Base-by-base conservation (phyloP, 2,888 invertebrate species). In the Lymantria monacha region DNA sequence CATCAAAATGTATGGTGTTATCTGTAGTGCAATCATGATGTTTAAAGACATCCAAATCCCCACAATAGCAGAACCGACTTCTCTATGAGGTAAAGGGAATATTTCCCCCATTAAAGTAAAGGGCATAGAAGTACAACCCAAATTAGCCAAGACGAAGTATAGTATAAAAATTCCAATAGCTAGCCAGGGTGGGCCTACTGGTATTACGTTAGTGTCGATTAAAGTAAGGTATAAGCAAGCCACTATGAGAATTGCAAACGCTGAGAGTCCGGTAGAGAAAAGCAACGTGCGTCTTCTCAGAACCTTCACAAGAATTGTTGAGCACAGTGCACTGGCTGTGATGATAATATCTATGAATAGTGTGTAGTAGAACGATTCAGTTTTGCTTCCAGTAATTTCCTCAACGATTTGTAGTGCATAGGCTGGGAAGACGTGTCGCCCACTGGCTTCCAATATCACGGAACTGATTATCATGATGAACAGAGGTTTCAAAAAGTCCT, bases 51-150 rank as follows among this genome's bases (percentile, higher is more conserved):
- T 40, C 1, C 74, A 52, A 0, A 73, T 49, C 0, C 85, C 84
- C 0, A 73, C 60, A 0, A 74, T 55, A 0, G 73, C 57, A 9
- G 76, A 68, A 0, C 84, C 85, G 0, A 71, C 70, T 8, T 76
- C 79, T 62, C 79, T 76, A 48, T 85, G 81, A 0, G 67, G 74
- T 40, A 87, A 68, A 0, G 87, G 87, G 38, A 79, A 81, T 7
- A 87, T 51, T 59, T 87, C 87, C 0, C 87, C 87, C 30, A 83
- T 52, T 11, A 87, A 66, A 1, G 79, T 76, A 12, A 83, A 52
- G 0, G 87, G 79, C 48, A 87, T 82, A 0, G 83, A 76, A 7
- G 82, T 77, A 47, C 83, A 81, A 1, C 86, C 87, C 14, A 86
- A 72, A 57, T 85, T 87, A 0, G 70, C 70, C 13, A 85, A 51